Base-by-base conservation (phyloP, 2,888 invertebrate genomes). In the Lacanobia wlatinum region DNA sequence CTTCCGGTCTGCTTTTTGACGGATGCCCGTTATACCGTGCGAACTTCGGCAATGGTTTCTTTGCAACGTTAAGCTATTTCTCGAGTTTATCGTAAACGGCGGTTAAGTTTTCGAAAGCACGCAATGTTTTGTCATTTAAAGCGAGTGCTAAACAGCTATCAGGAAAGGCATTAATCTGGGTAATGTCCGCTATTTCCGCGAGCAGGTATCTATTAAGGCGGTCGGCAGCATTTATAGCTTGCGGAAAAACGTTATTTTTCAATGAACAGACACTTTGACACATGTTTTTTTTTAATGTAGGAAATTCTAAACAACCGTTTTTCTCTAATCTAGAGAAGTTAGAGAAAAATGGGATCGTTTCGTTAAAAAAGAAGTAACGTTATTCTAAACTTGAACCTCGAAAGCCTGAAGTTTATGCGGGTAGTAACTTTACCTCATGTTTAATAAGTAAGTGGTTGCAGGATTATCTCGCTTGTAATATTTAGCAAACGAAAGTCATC, bases 1-100 rank as follows among this genome's bases (percentile, higher is more conserved):
- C 89, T 90, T 91, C 90, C 87, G 82, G 84, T 84, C 87, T 87
- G 84, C 81, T 83, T 87, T 86, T 81, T 89, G 84, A 90, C 79
- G 83, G 74, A 87, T 85, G 60, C 70, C 63, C 56, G 87, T 82
- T 84, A 81, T 59, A 66, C 78, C 64, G 75, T 73, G 68, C 68
- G 67, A 85, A 87, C 66, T 80, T 78, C 58, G 18, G 81, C 73
- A 80, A 78, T 78, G 62, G 70, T 82, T 78, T 82, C 71, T 84
- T 83, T 69, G 71, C 72, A 75, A 78, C 79, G 66, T 82, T 85
- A 64, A 73, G 74, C 82, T 86, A 78, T 88, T 87, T 84, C 86
- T 88, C 78, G 85, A 86, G 84, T 87, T 84, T 82, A 84, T 72
- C 66, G 66, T 76, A 76, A 83, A 80, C 67, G 82, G 59, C 76